Conservation (phyloP, 1,140 invertebrate genomes). For the Hycleus phaleratus region DNA sequence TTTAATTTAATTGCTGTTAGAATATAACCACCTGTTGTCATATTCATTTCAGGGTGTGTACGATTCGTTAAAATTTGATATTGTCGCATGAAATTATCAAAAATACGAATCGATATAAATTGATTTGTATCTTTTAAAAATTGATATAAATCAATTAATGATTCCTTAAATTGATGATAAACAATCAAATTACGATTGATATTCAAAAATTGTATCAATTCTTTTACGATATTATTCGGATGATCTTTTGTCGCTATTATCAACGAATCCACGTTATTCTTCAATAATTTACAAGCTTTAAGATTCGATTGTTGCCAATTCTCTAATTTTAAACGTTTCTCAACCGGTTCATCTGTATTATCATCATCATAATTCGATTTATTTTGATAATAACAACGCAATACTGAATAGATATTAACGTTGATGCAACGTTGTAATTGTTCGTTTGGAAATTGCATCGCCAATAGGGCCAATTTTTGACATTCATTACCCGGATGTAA, state of each 20-base stretch:
- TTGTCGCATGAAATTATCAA: constrained; percentile 78
- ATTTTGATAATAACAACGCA: constrained; percentile 56
- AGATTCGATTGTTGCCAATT: constrained; percentile 58
- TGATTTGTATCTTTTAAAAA: constrained; percentile 60
- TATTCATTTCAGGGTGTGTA: constrained; percentile 76
- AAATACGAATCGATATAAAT: constrained; percentile 66
- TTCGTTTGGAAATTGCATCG: constrained; percentile 66
- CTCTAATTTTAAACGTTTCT: constrained; percentile 28
- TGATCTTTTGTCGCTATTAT: constrained; percentile 77
- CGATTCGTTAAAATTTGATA: constrained; percentile 83
- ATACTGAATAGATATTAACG: constrained; percentile 64
- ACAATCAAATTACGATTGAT: constrained; percentile 77
- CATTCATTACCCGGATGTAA: constrained; percentile 71
- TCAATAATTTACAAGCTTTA: constrained; percentile 49
- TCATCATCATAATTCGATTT: constrained; percentile 24
- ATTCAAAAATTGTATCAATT: constrained; percentile 66
- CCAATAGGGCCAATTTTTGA: constrained; percentile 65
- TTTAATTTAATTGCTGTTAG: constrained; percentile 54
- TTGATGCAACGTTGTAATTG: constrained; percentile 57
- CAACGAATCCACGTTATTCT: constrained; percentile 64
- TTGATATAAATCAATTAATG: constrained; percentile 71
- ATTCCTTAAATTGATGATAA: constrained; percentile 70
- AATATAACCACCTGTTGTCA: constrained; percentile 67
- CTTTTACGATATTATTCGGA: constrained; percentile 67
- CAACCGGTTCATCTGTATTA: constrained; percentile 4